Base-by-base conservation (phyloP, 2,113 vertebrate species). In the Apteryx owenii region DNA sequence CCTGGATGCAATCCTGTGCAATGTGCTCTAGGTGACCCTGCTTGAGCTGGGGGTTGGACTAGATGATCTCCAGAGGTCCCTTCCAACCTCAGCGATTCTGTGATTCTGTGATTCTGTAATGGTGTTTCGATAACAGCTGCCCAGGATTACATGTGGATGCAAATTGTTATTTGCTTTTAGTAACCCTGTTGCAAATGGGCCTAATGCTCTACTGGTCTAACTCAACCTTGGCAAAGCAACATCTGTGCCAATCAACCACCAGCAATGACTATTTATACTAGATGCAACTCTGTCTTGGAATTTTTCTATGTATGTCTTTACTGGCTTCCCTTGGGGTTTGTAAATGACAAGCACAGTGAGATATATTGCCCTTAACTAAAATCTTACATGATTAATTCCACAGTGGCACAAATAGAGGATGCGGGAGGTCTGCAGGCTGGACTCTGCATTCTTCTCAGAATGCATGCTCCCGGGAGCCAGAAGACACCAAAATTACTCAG, bases 391-490 rank as follows among this genome's bases (percentile, higher is more conserved):
- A 29, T 29, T 46, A 54, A 72, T 40, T 29, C 54, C 76, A 48
- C 12, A 25, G 46, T 50, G 21, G 25, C 50, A 69, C 48, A 68
- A 69, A 33, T 16, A 64, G n/a, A 26, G 44, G 31, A 72, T 50
- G 58, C 0, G 0, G 56, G 40, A 66, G 46, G 5, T 64, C n/a
- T 1, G 0, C 44, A 60, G 38, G 25, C 15, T 0, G 1, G 10
- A 44, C 80, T 79, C 72, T 86, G 36, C 21, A 7, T 12, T 73
- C 16, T 54, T 75, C 72, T 88, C 46, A 54, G 70, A 87, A 72
- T 0, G 0, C 22, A 48, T 17, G 31, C 18, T 73, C 29, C 33
- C 8, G 15, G 23, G 26, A 66, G 33, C 15, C 44, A 60, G 69
- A 69, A 75, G 38, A 15, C 21, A 75, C 11, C 14, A 10, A 21